Evolutionary conservation across 2,113 vertebrate species (phyloP), one percentile per base, ranked within the genome.

Genomic region (Cheirogaleus medius): DNA sequence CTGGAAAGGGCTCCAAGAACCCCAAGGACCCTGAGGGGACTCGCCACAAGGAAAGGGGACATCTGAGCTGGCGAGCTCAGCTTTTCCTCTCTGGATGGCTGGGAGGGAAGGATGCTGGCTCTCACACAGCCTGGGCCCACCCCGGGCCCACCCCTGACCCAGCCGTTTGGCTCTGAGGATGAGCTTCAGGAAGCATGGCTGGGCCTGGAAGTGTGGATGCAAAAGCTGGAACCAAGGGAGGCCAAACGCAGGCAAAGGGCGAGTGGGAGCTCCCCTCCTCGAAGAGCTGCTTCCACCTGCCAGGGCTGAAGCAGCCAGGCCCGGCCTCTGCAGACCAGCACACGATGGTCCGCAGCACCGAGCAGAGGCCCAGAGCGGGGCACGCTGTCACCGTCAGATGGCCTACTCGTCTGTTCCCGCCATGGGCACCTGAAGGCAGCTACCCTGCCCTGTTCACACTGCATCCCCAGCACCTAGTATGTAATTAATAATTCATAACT

Each of bases 361-460:
- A 5, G 34, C 42, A 32, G 64, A 0, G 1, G 25, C 49, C 74
- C 52, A 2, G 32, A 37, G n/a, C 64, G 7, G 8, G 1, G 4
- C 12, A 20, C 15, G 37, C 42, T 17, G 25, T 64, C 9, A 15
- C 17, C 71, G 8, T n/a, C 12, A 25, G n/a, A 37, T 20, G 4
- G 13, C 52, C 10, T 1, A 8, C 29, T 47, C 12, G 14, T 63
- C n/a, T 39, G 47, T 91, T 64, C 23, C 44, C 4, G 49, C 25
- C 7, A 0, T 15, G 32, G 47, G 23, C 15, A 11, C 44, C 0
- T 12, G n/a, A 32, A 42, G 17, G 52, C 23, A 39, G 21, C 12
- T 11, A 4, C 27, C 52, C 6, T 56, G 18, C 37, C 14, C 56
- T 64, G 2, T 44, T 78, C 32, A 6, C 15, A 64, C 80, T 29